phyloP scores from a whole-genome alignment of 2,797 vertebrate species.

The Lepus oiostolus region DNA sequence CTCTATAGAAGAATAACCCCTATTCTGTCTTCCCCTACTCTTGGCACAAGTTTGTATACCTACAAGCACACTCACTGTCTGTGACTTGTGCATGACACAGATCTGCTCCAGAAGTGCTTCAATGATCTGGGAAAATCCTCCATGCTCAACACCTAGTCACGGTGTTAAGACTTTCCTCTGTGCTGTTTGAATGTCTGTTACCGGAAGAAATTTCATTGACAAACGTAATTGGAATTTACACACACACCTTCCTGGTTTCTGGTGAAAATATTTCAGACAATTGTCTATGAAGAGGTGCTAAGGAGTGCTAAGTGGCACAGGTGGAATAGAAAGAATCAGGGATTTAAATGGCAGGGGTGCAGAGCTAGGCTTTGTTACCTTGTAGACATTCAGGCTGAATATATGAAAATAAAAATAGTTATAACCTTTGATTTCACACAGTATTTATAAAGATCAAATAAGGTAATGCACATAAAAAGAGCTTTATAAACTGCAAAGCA shows the following conservation, averaged over 20 bases:
- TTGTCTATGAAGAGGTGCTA: background rate
- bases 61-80: background rate
- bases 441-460: slow-evolving; percentile 13
- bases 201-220: background rate
- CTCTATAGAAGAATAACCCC: background rate
- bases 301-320: background rate
- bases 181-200: background rate
- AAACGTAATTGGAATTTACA: background rate
- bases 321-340: background rate
- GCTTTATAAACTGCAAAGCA: background rate
- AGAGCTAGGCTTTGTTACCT: background rate
- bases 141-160: background rate
- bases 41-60: background rate
- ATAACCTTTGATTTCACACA: background rate
- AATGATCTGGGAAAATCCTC: background rate
- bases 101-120: background rate
- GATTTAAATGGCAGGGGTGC: background rate
- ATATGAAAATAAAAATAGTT: background rate
- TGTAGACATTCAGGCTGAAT: background rate
- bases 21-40: background rate
- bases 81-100: background rate
- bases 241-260: background rate
- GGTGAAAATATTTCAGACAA: background rate
- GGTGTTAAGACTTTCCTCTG: background rate
- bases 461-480: background rate